Conservation (phyloP, 2,888 invertebrate species). For the Coecobrya sp. region DNA sequence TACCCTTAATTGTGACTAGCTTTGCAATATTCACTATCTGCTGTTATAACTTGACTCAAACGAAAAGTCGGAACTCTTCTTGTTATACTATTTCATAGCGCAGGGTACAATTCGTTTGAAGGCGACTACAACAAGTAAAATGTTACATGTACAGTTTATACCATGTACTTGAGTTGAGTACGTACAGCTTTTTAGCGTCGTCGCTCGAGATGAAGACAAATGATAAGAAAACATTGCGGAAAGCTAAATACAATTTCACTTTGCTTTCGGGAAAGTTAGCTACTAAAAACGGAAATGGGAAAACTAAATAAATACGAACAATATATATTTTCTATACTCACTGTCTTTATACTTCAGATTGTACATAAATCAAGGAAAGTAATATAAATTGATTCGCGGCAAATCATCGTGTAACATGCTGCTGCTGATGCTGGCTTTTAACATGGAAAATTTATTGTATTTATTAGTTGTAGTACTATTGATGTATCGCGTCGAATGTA, state of each 20-base stretch:
- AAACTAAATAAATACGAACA: neutral
- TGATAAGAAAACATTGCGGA: slow-evolving; percentile 45
- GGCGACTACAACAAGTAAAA: neutral
- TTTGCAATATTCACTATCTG: neutral
- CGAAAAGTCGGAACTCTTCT: slow-evolving; percentile 22
- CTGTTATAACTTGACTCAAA: neutral
- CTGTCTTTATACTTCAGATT: too few species aligned
- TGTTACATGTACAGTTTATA: neutral
- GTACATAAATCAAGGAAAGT: slow-evolving; percentile 18
- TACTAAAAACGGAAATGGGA: slow-evolving; percentile 1
- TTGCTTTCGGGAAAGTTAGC: neutral
- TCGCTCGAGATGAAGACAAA: slow-evolving; percentile 23
- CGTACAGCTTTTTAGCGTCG: neutral
- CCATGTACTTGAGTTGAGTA: neutral
- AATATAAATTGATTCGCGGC: neutral
- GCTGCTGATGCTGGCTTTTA: too few species aligned
- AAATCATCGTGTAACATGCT: slow-evolving; percentile 19
- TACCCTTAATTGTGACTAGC: neutral
- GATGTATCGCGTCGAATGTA: neutral
- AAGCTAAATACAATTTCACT: slow-evolving; percentile 26
- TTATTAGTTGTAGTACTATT: neutral
- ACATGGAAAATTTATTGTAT: slow-evolving; percentile 26
- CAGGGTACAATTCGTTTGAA: neutral
- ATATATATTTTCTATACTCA: neutral
- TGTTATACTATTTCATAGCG: neutral